A percentile compares a stretch with the other conserved stretches of the same genome.
phyloP scores from a whole-genome alignment of 2,888 invertebrate genomes.

The Brachyptera putata region DNA sequence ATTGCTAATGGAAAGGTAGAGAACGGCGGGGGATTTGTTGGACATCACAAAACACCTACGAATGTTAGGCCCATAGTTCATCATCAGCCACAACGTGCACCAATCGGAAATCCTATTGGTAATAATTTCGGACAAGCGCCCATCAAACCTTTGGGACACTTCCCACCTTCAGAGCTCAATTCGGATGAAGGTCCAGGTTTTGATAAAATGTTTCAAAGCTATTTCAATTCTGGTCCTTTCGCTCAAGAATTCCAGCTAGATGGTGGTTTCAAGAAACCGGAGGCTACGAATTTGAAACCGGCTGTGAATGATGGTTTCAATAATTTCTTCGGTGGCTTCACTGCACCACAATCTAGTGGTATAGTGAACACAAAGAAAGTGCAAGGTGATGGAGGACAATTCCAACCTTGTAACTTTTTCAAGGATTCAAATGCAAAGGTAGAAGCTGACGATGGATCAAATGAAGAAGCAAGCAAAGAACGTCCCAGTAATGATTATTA shows the following conservation, averaged over 20 bases:
- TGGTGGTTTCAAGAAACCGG: background rate
- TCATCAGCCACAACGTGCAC: too few species aligned
- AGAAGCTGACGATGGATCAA: background rate
- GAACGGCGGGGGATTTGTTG: background rate
- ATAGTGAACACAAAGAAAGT: background rate
- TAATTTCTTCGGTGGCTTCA: slow-evolving; percentile 2
- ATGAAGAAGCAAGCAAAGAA: background rate
- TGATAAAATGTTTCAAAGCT: slow-evolving; percentile 14
- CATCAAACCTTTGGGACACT: background rate
- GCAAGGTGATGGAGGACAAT: background rate
- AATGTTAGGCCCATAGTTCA: background rate
- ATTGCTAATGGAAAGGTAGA: slow-evolving; percentile 9
- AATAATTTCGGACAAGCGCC: slow-evolving; percentile 4
- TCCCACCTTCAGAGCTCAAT: too few species aligned
- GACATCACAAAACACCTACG: background rate
- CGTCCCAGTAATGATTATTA: background rate
- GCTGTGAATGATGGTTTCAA: background rate
- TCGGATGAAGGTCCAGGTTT: background rate
- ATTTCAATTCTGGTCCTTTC: slow-evolving; percentile 6
- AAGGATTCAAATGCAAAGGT: background rate
- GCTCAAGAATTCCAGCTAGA: background rate
- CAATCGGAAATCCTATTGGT: background rate
- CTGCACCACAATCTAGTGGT: background rate
- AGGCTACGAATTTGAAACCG: background rate
- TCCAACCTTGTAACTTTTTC: slow-evolving; percentile 15